phyloP scores from a whole-genome alignment of 1,140 invertebrate species.

The Saxidomus purpurata region DNA sequence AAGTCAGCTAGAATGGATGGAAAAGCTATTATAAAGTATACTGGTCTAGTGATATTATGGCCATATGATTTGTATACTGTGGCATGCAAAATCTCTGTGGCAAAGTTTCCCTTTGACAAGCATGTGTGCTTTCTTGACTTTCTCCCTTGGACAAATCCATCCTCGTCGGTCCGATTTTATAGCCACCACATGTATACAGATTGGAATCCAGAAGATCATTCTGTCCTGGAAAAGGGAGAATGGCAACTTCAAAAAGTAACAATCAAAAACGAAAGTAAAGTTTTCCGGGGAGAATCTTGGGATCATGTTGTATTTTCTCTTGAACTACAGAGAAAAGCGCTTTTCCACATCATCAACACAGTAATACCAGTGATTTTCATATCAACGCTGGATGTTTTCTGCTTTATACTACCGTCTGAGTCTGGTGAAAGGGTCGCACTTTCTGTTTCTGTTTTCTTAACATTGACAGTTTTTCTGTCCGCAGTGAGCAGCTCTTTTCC shows the following conservation, averaged over 20 bases:
- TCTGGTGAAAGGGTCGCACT: constrained; percentile 69
- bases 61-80: constrained; percentile 25
- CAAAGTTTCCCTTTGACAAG: constrained; percentile 91
- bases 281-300: constrained; percentile 4
- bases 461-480: constrained; percentile 67
- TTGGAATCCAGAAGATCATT: not conserved
- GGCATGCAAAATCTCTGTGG: constrained; percentile 91
- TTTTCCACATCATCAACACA: constrained; percentile 61
- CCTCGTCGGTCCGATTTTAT: not conserved
- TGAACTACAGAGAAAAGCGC: not conserved
- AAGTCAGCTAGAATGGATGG: not conserved
- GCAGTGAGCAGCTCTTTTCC: constrained; percentile 60
- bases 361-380: constrained; percentile 64
- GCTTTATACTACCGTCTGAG: constrained; percentile 65
- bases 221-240: constrained; percentile 36
- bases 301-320: constrained; percentile 44
- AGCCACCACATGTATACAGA: not conserved
- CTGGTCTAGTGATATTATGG: constrained; percentile 18
- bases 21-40: not conserved
- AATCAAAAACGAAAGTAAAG: not conserved
- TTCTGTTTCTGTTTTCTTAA: constrained; percentile 67
- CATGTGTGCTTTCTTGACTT: constrained; percentile 98
- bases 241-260: not conserved
- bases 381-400: constrained; percentile 57
- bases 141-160: constrained; percentile 96